These are phyloP conservation scores for Aphodius granarius DNA, from an alignment of 2,888 invertebrate genomes.

Conservation along the genomic window DNA sequence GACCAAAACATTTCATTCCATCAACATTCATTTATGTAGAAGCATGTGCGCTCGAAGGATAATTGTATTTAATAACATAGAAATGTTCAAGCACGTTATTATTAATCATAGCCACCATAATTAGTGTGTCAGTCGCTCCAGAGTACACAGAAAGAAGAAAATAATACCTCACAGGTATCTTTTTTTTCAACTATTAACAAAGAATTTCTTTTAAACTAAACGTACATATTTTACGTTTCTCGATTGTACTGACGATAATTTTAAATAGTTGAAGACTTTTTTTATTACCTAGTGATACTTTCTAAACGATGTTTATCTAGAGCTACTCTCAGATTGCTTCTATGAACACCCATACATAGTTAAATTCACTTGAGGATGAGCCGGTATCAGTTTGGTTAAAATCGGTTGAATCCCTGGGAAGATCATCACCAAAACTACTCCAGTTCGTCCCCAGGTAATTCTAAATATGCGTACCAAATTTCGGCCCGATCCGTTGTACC, in stretches of 20 bases:
- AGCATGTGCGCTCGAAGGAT: conserved; percentile 2
- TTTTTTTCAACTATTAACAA: neutral
- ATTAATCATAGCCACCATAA: conserved; percentile 20
- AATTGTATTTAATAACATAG: conserved; percentile 22
- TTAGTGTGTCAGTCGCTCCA: conserved; percentile 18
- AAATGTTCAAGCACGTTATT: conserved; percentile 14
- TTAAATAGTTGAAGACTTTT: neutral
- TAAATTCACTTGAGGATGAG: no score
- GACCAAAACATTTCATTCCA: neutral
- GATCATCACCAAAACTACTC: no score
- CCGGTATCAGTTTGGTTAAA: no score
- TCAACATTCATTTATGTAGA: conserved; percentile 14
- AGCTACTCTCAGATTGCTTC: no score
- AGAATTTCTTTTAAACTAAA: neutral
- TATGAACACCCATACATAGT: no score
- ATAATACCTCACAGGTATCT: neutral
- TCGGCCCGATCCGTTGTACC: no score
- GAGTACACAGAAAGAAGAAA: neutral
- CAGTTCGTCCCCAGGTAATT: no score
- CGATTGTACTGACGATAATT: neutral
- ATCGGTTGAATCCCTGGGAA: no score
- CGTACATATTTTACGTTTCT: neutral
- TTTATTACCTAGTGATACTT: neutral
- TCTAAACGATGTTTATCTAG: no score
- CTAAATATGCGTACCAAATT: no score